phyloP scores from a whole-genome alignment of 2,113 vertebrate genomes.

The Elephantulus edwardii region DNA sequence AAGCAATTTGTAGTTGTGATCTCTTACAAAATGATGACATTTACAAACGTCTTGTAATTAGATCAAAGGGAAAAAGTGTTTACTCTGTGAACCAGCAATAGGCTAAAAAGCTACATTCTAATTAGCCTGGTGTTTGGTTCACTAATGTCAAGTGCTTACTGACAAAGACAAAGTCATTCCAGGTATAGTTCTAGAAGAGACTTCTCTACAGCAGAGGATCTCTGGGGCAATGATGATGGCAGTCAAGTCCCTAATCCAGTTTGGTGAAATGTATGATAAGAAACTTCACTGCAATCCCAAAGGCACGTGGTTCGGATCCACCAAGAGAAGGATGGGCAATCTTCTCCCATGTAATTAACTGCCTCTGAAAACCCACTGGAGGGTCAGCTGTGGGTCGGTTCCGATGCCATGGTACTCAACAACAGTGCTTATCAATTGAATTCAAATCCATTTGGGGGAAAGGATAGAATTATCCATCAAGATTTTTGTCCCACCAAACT shows the following conservation, averaged over 20 bases:
- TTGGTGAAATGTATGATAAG: background rate
- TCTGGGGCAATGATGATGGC: background rate
- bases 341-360: too few species aligned
- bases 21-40: constrained; percentile 53
- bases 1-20: constrained; percentile 33
- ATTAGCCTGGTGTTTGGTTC: constrained; percentile 28
- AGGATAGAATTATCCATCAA: background rate
- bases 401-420: too few species aligned
- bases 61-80: constrained; percentile 57
- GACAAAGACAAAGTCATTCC: background rate
- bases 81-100: background rate
- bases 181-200: background rate
- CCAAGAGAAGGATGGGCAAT: too few species aligned
- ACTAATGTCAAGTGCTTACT: background rate
- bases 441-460: background rate
- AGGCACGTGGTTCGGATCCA: too few species aligned
- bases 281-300: too few species aligned
- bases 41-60: constrained; percentile 62
- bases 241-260: too few species aligned
- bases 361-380: too few species aligned
- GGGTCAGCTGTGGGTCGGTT: too few species aligned
- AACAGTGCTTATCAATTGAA: background rate
- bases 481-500: background rate
- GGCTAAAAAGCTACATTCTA: constrained; percentile 24
- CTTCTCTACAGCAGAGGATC: background rate